Base-by-base conservation (phyloP, 92 coral and sea anemone species). In the Paramuricea clavata region DNA sequence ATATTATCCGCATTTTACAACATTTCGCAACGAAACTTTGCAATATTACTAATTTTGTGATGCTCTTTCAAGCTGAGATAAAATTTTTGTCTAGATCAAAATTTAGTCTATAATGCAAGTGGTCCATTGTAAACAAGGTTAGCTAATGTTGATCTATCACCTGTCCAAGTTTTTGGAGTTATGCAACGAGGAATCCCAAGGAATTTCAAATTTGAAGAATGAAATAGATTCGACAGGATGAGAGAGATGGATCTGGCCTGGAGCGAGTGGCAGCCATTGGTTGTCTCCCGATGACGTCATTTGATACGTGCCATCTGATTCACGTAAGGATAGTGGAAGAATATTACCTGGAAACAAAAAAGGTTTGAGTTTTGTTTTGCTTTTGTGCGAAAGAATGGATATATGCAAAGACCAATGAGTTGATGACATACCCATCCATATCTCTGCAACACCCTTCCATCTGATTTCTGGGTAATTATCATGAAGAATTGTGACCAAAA, bases 151-250 rank as follows among this genome's bases (percentile, higher is more conserved):
- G 12, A 3, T 28, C 28, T 47, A 11, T 12, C 83, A 96, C 99
- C 98, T 96, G 87, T 96, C 93, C 61, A 96, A 60, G 16, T 93
- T 76, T 43, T 86, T 69, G 23, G 99, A 96, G 82, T 94, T 94
- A 61, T 96, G 99, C 30, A 96, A 86, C 19, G 99, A 96, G 21
- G 99, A 94, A 86, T 96, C 99, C 99, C 99, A 96, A 71, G 99
- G 92, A 25, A 97, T 94, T 89, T 94, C 99, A 39, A 96, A 94
- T 54, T 93, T 94, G 64, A 91, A 93, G 57, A 96, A 87, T 44
- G 97, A 89, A 41, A 90, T 94, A 36, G 95, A 87, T 71, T 96
- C 99, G 62, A 91, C 94, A 27, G 99, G 99, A 83, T 96, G 99
- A 43, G 99, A 96, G 81, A 79, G 67, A 61, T 61, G 70, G 17